Evolutionary conservation across 2,888 invertebrate species (phyloP).

Genomic region (Halictus ligatus): DNA sequence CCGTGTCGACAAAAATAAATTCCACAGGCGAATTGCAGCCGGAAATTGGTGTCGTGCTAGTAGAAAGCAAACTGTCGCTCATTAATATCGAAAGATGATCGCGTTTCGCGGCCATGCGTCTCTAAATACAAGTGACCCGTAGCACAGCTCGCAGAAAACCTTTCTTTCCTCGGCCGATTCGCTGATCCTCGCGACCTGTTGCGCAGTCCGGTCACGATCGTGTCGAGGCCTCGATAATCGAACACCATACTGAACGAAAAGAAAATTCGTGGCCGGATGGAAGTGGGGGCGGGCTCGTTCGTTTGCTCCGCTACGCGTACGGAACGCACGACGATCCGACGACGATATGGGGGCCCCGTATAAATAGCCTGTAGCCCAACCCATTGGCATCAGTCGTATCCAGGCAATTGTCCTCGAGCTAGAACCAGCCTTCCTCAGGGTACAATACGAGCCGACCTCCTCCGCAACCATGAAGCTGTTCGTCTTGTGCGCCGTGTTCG

Average conservation of each 20-base stretch:
- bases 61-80: constrained; percentile 51
- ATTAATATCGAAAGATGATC: constrained; percentile 48
- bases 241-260: constrained; percentile 84
- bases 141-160: constrained; percentile 36
- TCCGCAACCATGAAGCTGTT: constrained; percentile 74
- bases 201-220: constrained; percentile 76
- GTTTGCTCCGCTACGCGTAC: constrained; percentile 52
- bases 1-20: constrained; percentile 42
- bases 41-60: constrained; percentile 45
- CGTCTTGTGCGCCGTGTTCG: constrained; percentile 85
- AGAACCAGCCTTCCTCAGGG: constrained; percentile 43
- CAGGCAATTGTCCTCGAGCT: constrained; percentile 60
- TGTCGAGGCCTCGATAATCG: constrained; percentile 83
- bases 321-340: constrained; percentile 45
- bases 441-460: constrained; percentile 29
- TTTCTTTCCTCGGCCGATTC: constrained; percentile 41
- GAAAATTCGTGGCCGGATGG: constrained; percentile 79
- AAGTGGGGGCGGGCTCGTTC: constrained; percentile 71
- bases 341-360: constrained; percentile 75
- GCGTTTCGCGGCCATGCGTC: constrained; percentile 31
- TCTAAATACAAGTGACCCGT: constrained; percentile 8
- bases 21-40: constrained; percentile 18
- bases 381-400: constrained; percentile 80
- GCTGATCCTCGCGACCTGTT: constrained; percentile 52
- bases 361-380: constrained; percentile 81